These are phyloP conservation scores for Brachionus paranguensis DNA, from an alignment of 1,140 invertebrate genomes.

Conservation along the genomic window DNA sequence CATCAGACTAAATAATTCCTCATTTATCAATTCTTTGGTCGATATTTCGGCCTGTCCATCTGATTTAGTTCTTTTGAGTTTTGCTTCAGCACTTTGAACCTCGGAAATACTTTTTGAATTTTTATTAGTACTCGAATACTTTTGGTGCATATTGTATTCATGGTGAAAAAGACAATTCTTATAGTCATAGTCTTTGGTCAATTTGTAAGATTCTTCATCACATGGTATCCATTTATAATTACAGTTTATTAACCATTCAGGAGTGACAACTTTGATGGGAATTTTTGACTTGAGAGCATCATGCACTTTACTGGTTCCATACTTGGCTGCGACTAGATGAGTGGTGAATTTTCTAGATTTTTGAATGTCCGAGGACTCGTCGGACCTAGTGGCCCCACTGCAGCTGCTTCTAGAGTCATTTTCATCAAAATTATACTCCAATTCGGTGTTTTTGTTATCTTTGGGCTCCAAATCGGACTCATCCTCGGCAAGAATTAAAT, in stretches of 20 bases:
- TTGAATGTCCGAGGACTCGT: not conserved
- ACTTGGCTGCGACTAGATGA: constrained; percentile 35
- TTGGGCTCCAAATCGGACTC: not conserved
- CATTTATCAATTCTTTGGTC: not conserved
- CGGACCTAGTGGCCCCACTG: not conserved
- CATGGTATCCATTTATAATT: constrained; percentile 24
- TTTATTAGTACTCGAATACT: not conserved
- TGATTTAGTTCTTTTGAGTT: not conserved
- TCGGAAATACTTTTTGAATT: not conserved
- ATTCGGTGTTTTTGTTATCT: not conserved
- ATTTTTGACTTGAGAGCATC: constrained; percentile 17
- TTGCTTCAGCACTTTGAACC: not conserved
- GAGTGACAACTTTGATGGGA: constrained; percentile 32
- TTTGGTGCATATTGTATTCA: constrained; percentile 40
- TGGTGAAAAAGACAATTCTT: constrained; percentile 38
- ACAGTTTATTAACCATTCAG: constrained; percentile 39
- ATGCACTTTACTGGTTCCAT: constrained; percentile 27
- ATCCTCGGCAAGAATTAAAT: constrained; percentile 3
- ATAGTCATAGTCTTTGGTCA: constrained; percentile 33
- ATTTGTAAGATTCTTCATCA: constrained; percentile 30
- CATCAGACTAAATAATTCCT: constrained; percentile 16
- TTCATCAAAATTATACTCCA: constrained; percentile 21
- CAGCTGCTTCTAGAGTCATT: constrained; percentile 16
- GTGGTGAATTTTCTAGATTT: not conserved
- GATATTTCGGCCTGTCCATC: not conserved